These are phyloP conservation scores for Venustaconcha ellipsiformis DNA, from an alignment of 1,140 invertebrate species.

Conservation along the genomic window DNA sequence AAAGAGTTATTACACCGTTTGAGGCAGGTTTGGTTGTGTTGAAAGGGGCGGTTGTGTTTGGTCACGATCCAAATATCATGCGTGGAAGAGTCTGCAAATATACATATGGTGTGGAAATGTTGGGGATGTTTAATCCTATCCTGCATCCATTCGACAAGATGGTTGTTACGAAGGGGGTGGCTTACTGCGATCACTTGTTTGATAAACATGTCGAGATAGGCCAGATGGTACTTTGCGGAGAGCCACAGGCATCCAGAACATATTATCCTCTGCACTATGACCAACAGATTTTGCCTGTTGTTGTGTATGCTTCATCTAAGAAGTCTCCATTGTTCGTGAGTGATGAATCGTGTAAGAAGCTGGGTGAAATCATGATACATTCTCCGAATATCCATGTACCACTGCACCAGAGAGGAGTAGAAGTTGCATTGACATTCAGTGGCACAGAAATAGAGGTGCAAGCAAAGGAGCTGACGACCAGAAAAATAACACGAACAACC, in stretches of 20 bases:
- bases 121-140: constrained; percentile 15
- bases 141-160: constrained; percentile 21
- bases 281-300: constrained; percentile 15
- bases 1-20: constrained; percentile 21
- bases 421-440: constrained; percentile 12
- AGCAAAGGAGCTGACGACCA: constrained; percentile 13
- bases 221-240: constrained; percentile 20
- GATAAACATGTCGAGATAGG: constrained; percentile 38
- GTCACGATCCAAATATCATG: constrained; percentile 29
- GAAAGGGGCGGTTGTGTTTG: constrained; percentile 38
- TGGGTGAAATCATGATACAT: constrained; percentile 23
- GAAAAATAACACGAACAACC: neutral
- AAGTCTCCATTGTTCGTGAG: constrained; percentile 25
- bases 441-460: constrained; percentile 34
- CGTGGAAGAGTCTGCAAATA: constrained; percentile 29
- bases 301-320: constrained; percentile 25
- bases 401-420: constrained; percentile 1
- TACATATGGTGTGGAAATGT: constrained; percentile 35
- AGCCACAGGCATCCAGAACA: constrained; percentile 10
- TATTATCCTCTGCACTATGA: constrained; percentile 27
- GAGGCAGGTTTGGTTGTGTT: constrained; percentile 30
- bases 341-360: constrained; percentile 8
- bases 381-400: constrained; percentile 5
- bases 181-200: constrained; percentile 39
- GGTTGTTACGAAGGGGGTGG: constrained; percentile 5